Evolutionary conservation across 37 sponge, comb jelly and placozoan species (phyloP), one percentile per base, ranked within the genome.

Genomic region (Spongia lamella): DNA sequence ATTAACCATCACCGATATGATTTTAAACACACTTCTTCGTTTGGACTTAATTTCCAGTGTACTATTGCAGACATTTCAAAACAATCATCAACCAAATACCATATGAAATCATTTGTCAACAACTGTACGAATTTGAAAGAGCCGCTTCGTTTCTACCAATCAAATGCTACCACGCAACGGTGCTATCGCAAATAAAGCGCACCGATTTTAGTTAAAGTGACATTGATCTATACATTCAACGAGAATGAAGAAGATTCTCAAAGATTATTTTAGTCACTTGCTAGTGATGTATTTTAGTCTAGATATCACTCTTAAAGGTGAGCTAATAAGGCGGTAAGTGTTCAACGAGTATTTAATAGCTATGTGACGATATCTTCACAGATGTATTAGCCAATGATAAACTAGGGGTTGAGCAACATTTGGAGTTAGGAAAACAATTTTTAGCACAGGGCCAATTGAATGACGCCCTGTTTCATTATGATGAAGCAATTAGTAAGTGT

Each of bases 381-480:
- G 19, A 17, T 54, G 75, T 36, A 13, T 15, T 25, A 24, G 38
- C 32, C 14, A 62, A 2, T n/a, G 33, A 39, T 20, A 3, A 73
- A 30, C 9, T 27, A 25, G 70, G 68, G 3, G 86, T 90, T 37
- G 82, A 80, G 53, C 63, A 81, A 19, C 92, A 93, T 63, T 60
- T 97, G 24, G 92, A 93, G 37, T 64, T 82, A 32, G 97, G 97
- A 22, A 97, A 88, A 69, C 80, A 90, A 71, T 66, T 79, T 3
- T 58, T 97, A 17, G 80, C 81, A 24, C 76, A 80, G 22, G 97
- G 97, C 49, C 87, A 93, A 33, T 63, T 92, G 27, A 70, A 75
- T 0, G 94, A 93, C 30, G 94, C 97, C 7, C 73, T 97, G 17
- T 49, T 61, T 34, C 97, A 97, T 29, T 97, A 97, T 39, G 65